Percentiles rank a stretch among this genome's conserved stretches.
phyloP scores from a whole-genome alignment of 2,797 vertebrate species.

The Pseudomugil gertrudae region DNA sequence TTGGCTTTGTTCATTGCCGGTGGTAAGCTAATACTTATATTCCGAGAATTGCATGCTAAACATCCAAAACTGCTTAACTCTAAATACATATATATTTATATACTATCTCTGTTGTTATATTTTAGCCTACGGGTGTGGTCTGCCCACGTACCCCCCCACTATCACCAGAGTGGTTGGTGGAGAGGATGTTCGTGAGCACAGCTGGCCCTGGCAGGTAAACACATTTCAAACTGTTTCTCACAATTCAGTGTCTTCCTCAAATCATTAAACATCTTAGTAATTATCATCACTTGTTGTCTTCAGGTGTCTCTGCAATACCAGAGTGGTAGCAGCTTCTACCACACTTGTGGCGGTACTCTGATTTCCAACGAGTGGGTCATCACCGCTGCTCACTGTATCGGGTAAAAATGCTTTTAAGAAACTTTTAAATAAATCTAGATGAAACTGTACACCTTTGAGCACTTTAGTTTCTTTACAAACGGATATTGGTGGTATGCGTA shows the following conservation, averaged over 20 bases:
- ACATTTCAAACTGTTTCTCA: neutral
- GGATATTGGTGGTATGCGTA: neutral
- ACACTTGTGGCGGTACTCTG: conserved; percentile 89
- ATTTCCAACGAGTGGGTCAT: conserved; percentile 87
- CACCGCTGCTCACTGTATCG: conserved; percentile 91
- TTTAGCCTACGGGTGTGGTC: conserved; percentile 89
- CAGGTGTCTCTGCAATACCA: conserved; percentile 88
- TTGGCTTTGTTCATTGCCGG: conserved; percentile 82
- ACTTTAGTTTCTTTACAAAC: neutral
- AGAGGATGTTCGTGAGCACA: conserved; percentile 80
- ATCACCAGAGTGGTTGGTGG: conserved; percentile 85
- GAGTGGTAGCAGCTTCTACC: conserved; percentile 74
- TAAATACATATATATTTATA: neutral
- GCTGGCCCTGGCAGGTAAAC: conserved; percentile 95
- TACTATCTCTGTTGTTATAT: conserved; percentile 28
- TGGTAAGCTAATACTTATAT: conserved; percentile 66
- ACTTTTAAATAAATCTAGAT: neutral
- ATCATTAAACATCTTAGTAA: neutral
- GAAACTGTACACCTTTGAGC: too few relatives aligned
- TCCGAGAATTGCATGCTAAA: neutral
- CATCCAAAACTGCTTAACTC: neutral
- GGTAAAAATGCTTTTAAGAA: conserved; percentile 69
- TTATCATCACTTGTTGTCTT: neutral
- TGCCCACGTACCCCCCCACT: conserved; percentile 75
- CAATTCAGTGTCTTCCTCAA: neutral